A percentile compares a stretch with the other conserved stretches of the same genome.
phyloP scores from a whole-genome alignment of 37 sponge, comb jelly and placozoan species.

The Agelas oroides region DNA sequence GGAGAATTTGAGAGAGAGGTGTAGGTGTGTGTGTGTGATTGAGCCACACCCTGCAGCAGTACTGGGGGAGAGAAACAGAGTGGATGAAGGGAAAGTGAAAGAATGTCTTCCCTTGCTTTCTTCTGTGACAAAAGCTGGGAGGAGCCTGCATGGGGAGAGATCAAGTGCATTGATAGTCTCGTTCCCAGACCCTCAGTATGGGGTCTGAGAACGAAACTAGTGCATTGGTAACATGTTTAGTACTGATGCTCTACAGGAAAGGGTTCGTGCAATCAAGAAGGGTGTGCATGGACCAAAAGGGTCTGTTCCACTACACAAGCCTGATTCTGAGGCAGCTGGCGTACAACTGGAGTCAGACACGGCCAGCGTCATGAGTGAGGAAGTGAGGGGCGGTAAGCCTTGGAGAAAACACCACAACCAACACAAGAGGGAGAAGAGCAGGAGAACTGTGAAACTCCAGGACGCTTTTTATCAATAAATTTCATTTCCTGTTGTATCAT shows the following conservation, averaged over 20 bases:
- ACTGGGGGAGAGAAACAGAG: no score
- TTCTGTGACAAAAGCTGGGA: no score
- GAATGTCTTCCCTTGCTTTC: no score
- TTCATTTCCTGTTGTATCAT: background rate
- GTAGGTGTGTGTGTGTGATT: no score
- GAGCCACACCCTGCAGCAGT: no score
- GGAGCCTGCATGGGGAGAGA: no score
- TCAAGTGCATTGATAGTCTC: no score
- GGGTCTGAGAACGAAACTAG: background rate
- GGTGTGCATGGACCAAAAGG: constrained; percentile 49
- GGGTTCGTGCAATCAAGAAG: constrained; percentile 50
- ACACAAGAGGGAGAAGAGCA: constrained; percentile 86
- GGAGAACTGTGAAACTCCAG: constrained; percentile 23
- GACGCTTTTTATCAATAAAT: background rate
- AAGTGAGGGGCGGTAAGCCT: constrained; percentile 60
- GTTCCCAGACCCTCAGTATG: no score
- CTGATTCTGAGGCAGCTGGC: constrained; percentile 9
- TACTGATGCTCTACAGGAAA: background rate
- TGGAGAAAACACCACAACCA: constrained; percentile 93
- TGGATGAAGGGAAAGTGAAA: no score
- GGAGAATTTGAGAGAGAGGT: no score
- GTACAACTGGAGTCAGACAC: background rate
- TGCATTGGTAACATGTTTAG: background rate
- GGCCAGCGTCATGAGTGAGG: background rate
- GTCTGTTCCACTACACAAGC: constrained; percentile 20